Evolutionary conservation across 1,140 invertebrate species (phyloP), one percentile per base, ranked within the genome.

Genomic region (Reticulitermes speratus): DNA sequence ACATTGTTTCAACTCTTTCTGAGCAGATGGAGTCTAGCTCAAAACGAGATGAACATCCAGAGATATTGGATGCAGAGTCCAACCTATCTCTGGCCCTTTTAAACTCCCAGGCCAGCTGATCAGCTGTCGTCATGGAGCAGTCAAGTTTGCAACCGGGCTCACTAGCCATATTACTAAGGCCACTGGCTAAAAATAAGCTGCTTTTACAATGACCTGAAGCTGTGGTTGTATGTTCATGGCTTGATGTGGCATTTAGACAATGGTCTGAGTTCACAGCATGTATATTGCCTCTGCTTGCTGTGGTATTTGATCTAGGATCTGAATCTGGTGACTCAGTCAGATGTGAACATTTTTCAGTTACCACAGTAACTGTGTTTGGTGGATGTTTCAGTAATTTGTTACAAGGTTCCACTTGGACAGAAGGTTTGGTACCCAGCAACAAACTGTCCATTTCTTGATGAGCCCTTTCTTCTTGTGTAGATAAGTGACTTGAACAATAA

Each of bases 21-120:
- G 89, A 89, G 83, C 82, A 89, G 55, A 87, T 87, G 11, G 89
- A 89, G 32, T 89, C 89, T 25, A 89, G 25, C 44, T 89, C 89
- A 87, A 87, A 89, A 32, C 87, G 87, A n/a, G 89, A 89, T 44
- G 88, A 89, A 85, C 84, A 87, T 85, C 69, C 87, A 87, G 82
- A 88, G 82, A 86, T 85, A 69, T 84, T 87, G 84, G 82, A 87
- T 44, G 86, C 84, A 86, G 85, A 86, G 52, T 86, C 86, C 84
- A 87, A 52, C 82, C 83, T 81, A 82, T 87, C 84, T 87, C 82
- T 88, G 84, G 38, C 45, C 38, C 45, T 81, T 38, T 65, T 86
- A 21, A 45, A 86, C 44, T 69, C 85, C 85, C 85, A 86, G 25
- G 85, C 59, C 85, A 86, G 21, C 30, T 86, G 85, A 32, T 86